Evolutionary conservation across 2,888 invertebrate species (phyloP).

Genomic region (Calliphora vomitoria): DNA sequence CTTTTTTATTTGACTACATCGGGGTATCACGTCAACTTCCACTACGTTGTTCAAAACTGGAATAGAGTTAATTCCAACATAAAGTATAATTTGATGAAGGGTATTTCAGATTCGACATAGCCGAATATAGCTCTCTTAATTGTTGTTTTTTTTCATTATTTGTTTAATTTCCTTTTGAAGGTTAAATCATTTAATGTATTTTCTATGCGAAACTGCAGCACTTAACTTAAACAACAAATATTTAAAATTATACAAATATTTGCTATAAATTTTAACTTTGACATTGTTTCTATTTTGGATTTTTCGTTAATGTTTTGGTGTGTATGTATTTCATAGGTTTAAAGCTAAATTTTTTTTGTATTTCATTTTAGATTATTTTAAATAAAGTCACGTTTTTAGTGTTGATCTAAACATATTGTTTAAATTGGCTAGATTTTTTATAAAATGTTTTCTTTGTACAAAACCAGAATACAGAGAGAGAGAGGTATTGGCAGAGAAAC

Average conservation of each 20-base stretch:
- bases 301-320: not conserved
- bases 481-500: slow-evolving; percentile 1
- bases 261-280: slow-evolving; percentile 60
- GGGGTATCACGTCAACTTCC: no score
- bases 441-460: not conserved
- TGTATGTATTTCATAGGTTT: not conserved
- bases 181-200: not conserved
- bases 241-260: slow-evolving; percentile 38
- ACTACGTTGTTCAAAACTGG: no score
- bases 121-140: no score
- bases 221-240: not conserved
- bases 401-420: slow-evolving; percentile 51
- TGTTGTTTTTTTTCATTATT: not conserved
- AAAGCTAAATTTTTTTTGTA: not conserved
- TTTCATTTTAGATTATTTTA: slow-evolving; percentile 23
- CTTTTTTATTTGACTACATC: no score
- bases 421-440: slow-evolving; percentile 26
- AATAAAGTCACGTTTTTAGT: slow-evolving; percentile 61
- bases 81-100: no score
- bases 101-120: no score
- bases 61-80: no score
- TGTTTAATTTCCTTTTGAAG: not conserved
- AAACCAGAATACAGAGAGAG: slow-evolving; percentile 22
- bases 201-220: not conserved
- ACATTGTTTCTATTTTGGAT: slow-evolving; percentile 55